These are phyloP conservation scores for Pseudolycoriella hygida DNA, from an alignment of 2,888 invertebrate species.

Conservation along the genomic window DNA sequence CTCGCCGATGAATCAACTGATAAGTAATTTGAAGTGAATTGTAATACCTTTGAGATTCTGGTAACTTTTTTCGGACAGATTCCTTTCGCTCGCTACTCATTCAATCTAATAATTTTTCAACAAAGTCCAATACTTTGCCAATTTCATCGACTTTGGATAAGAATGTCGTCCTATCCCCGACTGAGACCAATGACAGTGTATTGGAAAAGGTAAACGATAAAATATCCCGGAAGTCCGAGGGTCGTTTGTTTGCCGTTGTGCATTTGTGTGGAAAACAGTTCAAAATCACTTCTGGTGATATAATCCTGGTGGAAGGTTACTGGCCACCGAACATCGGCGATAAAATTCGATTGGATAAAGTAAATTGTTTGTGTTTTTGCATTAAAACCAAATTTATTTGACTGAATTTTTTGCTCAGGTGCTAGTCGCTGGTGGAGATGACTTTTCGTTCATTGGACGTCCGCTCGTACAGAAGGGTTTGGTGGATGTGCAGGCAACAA, in stretches of 20 bases:
- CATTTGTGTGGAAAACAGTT: slow-evolving; percentile 69
- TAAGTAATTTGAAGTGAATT: too few relatives aligned
- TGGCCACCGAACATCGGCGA: slow-evolving; percentile 74
- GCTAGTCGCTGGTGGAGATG: slow-evolving; percentile 54
- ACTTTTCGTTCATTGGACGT: slow-evolving; percentile 66
- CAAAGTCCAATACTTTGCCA: too few relatives aligned
- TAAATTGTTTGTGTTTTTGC: slow-evolving; percentile 15
- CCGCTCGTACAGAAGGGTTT: slow-evolving; percentile 59
- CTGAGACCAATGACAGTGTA: slow-evolving; percentile 8
- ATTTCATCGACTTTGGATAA: too few relatives aligned
- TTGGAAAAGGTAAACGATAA: slow-evolving; percentile 20
- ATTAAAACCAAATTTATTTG: background rate
- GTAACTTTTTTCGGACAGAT: too few relatives aligned
- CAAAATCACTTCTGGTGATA: slow-evolving; percentile 70
- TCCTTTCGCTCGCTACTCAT: too few relatives aligned
- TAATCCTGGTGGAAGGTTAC: slow-evolving; percentile 62
- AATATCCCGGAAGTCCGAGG: slow-evolving; percentile 16
- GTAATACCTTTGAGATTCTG: too few relatives aligned
- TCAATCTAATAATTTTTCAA: too few relatives aligned
- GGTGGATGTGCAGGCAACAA: slow-evolving; percentile 58
- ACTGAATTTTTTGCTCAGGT: slow-evolving; percentile 26
- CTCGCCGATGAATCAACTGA: too few relatives aligned
- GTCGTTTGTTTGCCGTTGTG: slow-evolving; percentile 54
- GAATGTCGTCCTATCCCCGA: too few relatives aligned
- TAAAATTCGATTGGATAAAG: slow-evolving; percentile 63